Conservation (phyloP, 2,113 vertebrate genomes). For the Eublepharis macularius region DNA sequence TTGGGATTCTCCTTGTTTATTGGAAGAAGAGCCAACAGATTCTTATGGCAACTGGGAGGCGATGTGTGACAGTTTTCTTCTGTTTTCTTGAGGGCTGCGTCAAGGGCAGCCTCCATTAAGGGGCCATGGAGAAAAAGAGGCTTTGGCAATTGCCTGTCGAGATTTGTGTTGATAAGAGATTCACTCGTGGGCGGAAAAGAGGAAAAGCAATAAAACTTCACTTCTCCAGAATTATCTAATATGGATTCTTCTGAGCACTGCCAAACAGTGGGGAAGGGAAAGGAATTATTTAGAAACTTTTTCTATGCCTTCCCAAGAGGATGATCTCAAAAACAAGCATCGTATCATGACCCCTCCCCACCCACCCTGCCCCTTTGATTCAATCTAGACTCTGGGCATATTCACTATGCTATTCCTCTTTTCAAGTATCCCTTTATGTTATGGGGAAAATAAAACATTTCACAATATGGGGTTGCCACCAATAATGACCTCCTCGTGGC, state of each 20-base stretch:
- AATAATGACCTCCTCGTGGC: no score
- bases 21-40: slow-evolving; percentile 68
- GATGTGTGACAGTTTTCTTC: slow-evolving; percentile 54
- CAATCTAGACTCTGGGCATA: no score
- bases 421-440: no score
- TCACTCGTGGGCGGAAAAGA: accelerated
- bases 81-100: slow-evolving; percentile 14
- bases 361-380: no score
- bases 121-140: not conserved
- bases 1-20: slow-evolving; percentile 73
- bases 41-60: slow-evolving; percentile 55
- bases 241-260: not conserved
- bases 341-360: no score
- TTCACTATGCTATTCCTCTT: no score
- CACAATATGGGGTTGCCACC: no score
- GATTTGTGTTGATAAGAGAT: accelerated
- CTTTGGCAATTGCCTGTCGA: accelerated
- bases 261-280: not conserved
- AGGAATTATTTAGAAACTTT: not conserved
- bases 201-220: not conserved
- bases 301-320: not conserved
- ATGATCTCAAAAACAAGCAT: not conserved
- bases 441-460: no score
- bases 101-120: not conserved
- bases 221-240: not conserved